Base-by-base conservation (phyloP, 2,888 invertebrate genomes). In the Oscheius sp. region DNA sequence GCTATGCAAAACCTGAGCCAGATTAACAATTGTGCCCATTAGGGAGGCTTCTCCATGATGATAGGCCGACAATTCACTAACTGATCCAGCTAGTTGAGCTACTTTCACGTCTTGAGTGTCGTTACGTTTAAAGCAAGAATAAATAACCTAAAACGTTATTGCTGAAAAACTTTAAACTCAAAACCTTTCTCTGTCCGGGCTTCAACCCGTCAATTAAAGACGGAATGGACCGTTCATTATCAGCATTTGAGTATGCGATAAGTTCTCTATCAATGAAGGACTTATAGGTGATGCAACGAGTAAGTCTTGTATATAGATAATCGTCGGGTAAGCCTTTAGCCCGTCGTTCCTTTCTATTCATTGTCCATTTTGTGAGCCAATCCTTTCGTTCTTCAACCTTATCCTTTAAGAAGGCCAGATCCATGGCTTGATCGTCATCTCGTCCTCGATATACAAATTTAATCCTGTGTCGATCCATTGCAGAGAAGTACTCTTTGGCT, bases 401-500 rank as follows among this genome's bases (percentile, higher is more conserved):
- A 82, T 93, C 93, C 88, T 93, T 95, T 69, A 95, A 92, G 87
- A 97, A 96, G 0, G 96, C 96, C 90, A 98, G 91, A 46, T 92
- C 91, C 78, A 98, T 96, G 81, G 93, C 92, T 69, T 93, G 92
- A 87, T 98, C 98, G 84, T 98, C 97, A 12, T 92, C 91, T 0
- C 90, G 89, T 0, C 96, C 96, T 0, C 90, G 90, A 84, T 98
- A 96, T 83, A 91, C 91, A 73, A 78, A 76, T 8, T 70, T 70
- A 63, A 85, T 84, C 2, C 84, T 79, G 70, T 85, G 98, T 52
- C 96, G 90, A 0, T 91, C 90, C 94, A 98, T 96, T 87, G 98
- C 93, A 80, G 92, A 91, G 88, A 98, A 98, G 88, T 99, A 98
- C 88, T 98, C 97, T 89, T 96, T 96, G 34, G 97, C 97, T 90